Base-by-base conservation (phyloP, 2,113 vertebrate genomes). In the Oncorhynchus gorbuscha region DNA sequence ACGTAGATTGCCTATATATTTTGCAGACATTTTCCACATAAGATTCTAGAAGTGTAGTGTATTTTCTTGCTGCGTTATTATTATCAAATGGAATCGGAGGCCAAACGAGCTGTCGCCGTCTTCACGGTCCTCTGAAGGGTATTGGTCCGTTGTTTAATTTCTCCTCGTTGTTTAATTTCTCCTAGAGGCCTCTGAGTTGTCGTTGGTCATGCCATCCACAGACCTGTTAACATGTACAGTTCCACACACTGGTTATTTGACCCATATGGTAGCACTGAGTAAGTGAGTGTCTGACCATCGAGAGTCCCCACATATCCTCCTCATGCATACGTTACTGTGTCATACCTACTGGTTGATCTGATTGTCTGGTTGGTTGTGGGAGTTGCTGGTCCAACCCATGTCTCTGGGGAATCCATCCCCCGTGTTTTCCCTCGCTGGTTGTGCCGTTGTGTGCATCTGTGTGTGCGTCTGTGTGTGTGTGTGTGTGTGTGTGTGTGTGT, bases 1-100 rank as follows among this genome's bases (percentile, higher is more conserved):
- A 93, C 92, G 91, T 88, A 88, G 90, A 91, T 86, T 89, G 79
- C 83, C 87, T 89, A 88, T 93, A 84, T 92, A 85, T 92, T 91
- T 92, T 92, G 92, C 91, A 92, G 89, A 94, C 89, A 85, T 90
- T 90, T 90, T 91, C 86, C 89, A 87, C 85, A 88, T 86, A 84
- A 81, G 80, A 85, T 81, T 67, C 58, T 89, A 90, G 91, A 84
- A 73, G 77, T 32, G 49, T 92, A 89, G 87, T 87, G 74, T 80
- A 26, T 86, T 73, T 78, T 75, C 80, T 26, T 71, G 66, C 83
- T 75, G 76, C 75, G 80, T 76, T 67, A 55, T 61, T 85, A 1
- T 35, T 71, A 68, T 35, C 59, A 35, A 65, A 78, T 78, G 70
- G 74, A 80, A 58, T 77, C 74, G 30, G 80, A 86, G 76, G 77